Percentiles rank a stretch among this genome's conserved stretches.
Evolutionary conservation across 2,113 vertebrate genomes (phyloP).

Genomic region (Fregetta grallaria): DNA sequence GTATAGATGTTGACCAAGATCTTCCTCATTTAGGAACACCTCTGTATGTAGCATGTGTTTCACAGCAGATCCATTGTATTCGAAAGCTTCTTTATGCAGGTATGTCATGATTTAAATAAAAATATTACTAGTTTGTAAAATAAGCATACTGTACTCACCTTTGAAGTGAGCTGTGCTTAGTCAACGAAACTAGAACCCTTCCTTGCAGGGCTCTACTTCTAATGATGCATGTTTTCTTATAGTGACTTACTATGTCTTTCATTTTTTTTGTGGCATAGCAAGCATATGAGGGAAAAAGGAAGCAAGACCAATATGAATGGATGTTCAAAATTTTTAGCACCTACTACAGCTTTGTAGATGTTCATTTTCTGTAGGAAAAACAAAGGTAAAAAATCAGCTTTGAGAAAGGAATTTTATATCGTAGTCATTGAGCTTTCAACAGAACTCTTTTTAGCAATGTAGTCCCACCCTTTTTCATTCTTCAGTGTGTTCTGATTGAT

Average conservation of each 20-base stretch:
- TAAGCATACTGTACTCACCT: not conserved
- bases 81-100: conserved; percentile 91
- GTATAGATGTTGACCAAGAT: conserved; percentile 90
- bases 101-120: conserved; percentile 46
- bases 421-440: not conserved
- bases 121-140: not conserved
- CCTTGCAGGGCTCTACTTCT: not conserved
- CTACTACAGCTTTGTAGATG: not conserved
- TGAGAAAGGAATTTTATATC: not conserved
- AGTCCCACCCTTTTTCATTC: not conserved
- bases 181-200: not conserved
- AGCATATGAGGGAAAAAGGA: not conserved
- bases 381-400: not conserved
- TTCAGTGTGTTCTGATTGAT: not conserved
- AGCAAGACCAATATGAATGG: not conserved
- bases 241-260: not conserved
- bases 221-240: not conserved
- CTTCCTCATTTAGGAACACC: conserved; percentile 92
- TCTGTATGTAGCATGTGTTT: conserved; percentile 88
- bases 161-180: not conserved
- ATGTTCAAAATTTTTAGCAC: not conserved
- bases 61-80: conserved; percentile 87
- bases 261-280: not conserved
- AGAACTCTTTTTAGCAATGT: not conserved
- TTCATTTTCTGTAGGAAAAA: not conserved